Evolutionary conservation across 1,140 invertebrate species (phyloP).

Genomic region (Drosophila hydei): DNA sequence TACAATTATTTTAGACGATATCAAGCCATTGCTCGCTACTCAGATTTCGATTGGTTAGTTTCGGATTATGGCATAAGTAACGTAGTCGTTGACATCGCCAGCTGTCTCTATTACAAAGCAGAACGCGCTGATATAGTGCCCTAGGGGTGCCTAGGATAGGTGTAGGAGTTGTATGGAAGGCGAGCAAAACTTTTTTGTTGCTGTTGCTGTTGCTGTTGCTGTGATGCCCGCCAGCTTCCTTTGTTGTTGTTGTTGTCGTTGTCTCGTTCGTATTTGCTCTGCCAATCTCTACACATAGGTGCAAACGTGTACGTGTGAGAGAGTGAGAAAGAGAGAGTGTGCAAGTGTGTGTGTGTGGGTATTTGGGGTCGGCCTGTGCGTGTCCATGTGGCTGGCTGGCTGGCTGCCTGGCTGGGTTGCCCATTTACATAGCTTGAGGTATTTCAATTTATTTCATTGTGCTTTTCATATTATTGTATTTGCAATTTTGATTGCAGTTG

Average conservation of each 20-base stretch:
- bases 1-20: too few relatives aligned
- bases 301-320: constrained; percentile 8
- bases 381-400: constrained; percentile 11
- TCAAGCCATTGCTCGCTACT: too few relatives aligned
- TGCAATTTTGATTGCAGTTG: constrained; percentile 81
- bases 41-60: background rate
- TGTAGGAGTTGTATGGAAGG: constrained; percentile 25
- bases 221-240: constrained; percentile 20
- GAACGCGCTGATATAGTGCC: constrained; percentile 27
- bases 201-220: constrained; percentile 22
- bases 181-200: constrained; percentile 25
- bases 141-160: constrained; percentile 17
- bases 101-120: constrained; percentile 24
- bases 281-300: constrained; percentile 23
- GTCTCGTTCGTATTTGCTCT: constrained; percentile 36
- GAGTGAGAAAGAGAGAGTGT: background rate
- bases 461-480: constrained; percentile 82
- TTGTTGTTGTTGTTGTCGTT: constrained; percentile 29
- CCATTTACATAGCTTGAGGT: constrained; percentile 79
- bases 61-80: constrained; percentile 3
- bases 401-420: constrained; percentile 7
- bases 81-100: constrained; percentile 11
- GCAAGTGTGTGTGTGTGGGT: constrained; percentile 44
- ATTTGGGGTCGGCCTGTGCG: constrained; percentile 41
- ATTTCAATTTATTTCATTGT: constrained; percentile 82